These are phyloP conservation scores for Setophaga coronata DNA, from an alignment of 2,113 vertebrate species.

Conservation along the genomic window DNA sequence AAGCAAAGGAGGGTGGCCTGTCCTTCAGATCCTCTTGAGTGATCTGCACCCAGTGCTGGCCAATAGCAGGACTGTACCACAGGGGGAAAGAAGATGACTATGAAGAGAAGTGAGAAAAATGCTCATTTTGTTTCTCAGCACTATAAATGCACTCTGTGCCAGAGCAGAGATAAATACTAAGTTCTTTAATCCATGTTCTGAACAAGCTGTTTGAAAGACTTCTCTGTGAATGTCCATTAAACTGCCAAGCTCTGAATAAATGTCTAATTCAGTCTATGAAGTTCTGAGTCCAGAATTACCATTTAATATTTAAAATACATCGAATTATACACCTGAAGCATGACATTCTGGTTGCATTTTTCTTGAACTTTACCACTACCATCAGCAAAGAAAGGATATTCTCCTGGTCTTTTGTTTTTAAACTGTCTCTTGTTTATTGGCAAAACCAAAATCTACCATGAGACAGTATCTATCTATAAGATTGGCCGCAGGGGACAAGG, in stretches of 20 bases:
- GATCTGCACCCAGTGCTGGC: not conserved
- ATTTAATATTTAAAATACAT: not conserved
- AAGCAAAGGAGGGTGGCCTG: not conserved
- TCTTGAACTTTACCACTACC: not conserved
- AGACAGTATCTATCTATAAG: not conserved
- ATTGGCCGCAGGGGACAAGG: accelerated
- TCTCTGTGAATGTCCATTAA: not conserved
- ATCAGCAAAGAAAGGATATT: not conserved
- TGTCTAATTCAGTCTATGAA: not conserved
- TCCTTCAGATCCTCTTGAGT: not conserved
- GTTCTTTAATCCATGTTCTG: not conserved
- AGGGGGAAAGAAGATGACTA: not conserved
- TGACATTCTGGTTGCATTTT: not conserved
- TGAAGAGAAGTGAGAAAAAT: not conserved
- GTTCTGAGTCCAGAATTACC: not conserved
- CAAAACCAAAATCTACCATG: not conserved
- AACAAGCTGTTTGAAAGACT: not conserved
- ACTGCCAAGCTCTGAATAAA: not conserved
- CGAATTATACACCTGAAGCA: not conserved
- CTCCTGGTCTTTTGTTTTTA: not conserved
- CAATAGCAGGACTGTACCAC: accelerated
- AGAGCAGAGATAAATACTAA: not conserved
- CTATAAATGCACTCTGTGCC: not conserved
- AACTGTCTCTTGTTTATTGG: not conserved
- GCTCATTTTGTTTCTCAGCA: not conserved